Percentiles rank a stretch among this genome's conserved stretches.
Evolutionary conservation across 2,113 vertebrate species (phyloP).

Genomic region (Helogale parvula): DNA sequence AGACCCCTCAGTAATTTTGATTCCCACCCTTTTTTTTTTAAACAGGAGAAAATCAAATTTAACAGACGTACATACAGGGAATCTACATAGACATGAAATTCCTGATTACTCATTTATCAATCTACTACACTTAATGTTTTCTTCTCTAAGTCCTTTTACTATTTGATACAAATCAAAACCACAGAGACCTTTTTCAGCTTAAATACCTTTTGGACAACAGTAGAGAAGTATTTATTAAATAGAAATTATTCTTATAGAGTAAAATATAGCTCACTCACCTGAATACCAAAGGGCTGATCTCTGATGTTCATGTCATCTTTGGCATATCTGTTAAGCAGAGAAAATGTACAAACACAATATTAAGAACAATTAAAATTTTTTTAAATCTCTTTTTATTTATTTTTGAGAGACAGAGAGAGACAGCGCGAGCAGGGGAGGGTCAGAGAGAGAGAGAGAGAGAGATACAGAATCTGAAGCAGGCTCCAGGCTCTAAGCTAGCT

Average conservation of each 20-base stretch:
- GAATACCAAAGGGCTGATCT: slow-evolving; percentile 99
- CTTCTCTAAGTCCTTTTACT: not conserved
- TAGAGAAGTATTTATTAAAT: slow-evolving; percentile 66
- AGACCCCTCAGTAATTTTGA: slow-evolving; percentile 10
- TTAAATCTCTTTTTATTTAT: no score
- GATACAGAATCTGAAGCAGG: no score
- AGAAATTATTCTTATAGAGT: slow-evolving; percentile 70
- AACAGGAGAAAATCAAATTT: not conserved
- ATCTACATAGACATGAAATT: not conserved
- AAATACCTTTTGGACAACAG: slow-evolving; percentile 39
- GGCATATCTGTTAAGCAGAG: slow-evolving; percentile 90
- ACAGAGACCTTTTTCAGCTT: not conserved
- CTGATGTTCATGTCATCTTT: slow-evolving; percentile 99
- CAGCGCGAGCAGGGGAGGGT: no score
- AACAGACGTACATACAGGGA: not conserved
- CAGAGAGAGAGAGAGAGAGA: no score
- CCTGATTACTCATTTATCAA: not conserved
- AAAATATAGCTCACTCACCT: slow-evolving; percentile 87
- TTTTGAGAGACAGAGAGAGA: no score
- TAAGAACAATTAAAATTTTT: not conserved
- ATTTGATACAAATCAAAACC: slow-evolving; percentile 10
- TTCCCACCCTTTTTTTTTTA: not conserved
- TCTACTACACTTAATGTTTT: not conserved
- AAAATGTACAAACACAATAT: slow-evolving; percentile 50
- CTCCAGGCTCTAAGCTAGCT: no score